These are phyloP conservation scores for Caenorhabditis wallacei DNA, from an alignment of 2,888 invertebrate genomes.

Conservation along the genomic window DNA sequence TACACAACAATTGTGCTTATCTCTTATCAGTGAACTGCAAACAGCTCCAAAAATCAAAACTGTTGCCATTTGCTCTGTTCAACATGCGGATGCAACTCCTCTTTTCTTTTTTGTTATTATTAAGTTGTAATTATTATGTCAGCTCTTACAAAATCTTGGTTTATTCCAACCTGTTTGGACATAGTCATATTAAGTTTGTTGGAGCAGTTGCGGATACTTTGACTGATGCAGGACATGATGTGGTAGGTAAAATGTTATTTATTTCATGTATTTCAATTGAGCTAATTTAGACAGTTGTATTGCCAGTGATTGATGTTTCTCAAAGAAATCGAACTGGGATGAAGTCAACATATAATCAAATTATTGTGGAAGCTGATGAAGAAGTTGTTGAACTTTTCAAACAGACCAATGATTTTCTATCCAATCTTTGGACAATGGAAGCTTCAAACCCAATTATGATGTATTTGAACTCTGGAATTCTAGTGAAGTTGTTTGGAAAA, in stretches of 20 bases:
- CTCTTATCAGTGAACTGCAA: slow-evolving; percentile 37
- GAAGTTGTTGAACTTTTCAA: slow-evolving; percentile 1
- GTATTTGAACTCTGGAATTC: neutral
- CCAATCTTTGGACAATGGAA: slow-evolving; percentile 46
- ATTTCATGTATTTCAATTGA: neutral
- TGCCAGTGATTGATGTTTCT: slow-evolving; percentile 45
- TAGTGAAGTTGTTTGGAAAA: slow-evolving; percentile 28
- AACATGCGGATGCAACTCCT: slow-evolving; percentile 43
- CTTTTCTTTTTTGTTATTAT: slow-evolving; percentile 19
- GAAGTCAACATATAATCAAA: slow-evolving; percentile 25
- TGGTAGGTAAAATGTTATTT: slow-evolving; percentile 39
- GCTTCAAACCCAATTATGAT: slow-evolving; percentile 45
- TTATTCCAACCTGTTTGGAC: slow-evolving; percentile 65
- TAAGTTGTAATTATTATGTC: neutral
- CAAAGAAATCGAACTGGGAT: slow-evolving; percentile 39
- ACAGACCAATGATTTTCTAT: slow-evolving; percentile 17
- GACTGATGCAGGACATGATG: slow-evolving; percentile 66
- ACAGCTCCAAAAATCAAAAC: slow-evolving; percentile 3
- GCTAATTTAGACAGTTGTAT: slow-evolving; percentile 45
- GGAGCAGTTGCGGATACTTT: slow-evolving; percentile 57
- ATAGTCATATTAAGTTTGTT: slow-evolving; percentile 62
- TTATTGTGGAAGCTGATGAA: slow-evolving; percentile 54
- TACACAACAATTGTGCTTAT: neutral
- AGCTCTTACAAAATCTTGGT: slow-evolving; percentile 55
- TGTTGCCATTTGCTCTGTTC: slow-evolving; percentile 23